Base-by-base conservation (phyloP, 53 echinoderm and acorn worm species). In the Patiria pectinifera region DNA sequence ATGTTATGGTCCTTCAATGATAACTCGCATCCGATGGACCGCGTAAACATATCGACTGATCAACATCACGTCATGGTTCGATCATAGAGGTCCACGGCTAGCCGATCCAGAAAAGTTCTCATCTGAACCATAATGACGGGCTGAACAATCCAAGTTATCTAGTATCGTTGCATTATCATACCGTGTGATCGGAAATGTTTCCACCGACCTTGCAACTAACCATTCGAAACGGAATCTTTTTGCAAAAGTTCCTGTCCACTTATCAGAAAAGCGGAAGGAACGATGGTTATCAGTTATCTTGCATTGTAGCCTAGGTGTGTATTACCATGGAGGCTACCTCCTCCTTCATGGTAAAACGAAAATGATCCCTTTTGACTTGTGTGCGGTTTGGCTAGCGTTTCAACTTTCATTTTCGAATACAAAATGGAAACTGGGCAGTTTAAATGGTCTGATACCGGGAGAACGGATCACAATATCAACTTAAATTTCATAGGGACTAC, bases 211-310 rank as follows among this genome's bases (percentile, higher is more conserved):
- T 74, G 74, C 18, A 23, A 74, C n/a, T 10, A n/a, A 74, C n/a
- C 0, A 4, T 74, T 74, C 21, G 22, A 23, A 23, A 18, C 24
- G 10, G 6, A 9, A 23, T 3, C 6, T 70, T 70, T 74, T 74
- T 74, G 19, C 24, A 9, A n/a, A 74, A 4, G 4, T 74, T 74
- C 4, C 74, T 24, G 3, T 74, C 6, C 24, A 4, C 22, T 74
- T 74, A 74, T 24, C 74, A 23, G 74, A n/a, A 74, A 74, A 74
- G 74, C 74, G 24, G 74, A 74, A 74, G 22, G 74, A 74, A 24
- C 66, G 53, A 53, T 53, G 19, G 6, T 66, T 66, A 66, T 66
- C 66, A 14, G 10, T 66, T 3, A 3, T 3, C 16, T 79, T 45
- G 80, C 43, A 45, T 25, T 44, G 46, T 45, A 1, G 12, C 45